A percentile compares a stretch with the other conserved stretches of the same genome.
Conservation (phyloP, 2,113 vertebrate species). For the Apodemus sylvaticus region DNA sequence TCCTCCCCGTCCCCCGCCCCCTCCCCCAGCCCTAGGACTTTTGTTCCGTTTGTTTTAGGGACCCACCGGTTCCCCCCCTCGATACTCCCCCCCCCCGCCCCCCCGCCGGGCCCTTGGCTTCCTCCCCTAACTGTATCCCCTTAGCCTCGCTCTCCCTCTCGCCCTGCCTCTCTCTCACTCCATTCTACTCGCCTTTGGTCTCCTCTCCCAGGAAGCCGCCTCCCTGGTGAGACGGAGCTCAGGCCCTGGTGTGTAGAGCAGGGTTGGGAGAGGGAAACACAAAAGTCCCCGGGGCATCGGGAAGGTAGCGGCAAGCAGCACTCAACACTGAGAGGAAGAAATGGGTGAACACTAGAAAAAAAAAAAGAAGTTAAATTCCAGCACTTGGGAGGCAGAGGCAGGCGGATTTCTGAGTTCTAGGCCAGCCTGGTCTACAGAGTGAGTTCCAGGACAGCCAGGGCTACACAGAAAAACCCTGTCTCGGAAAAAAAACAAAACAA, state of each 20-base stretch:
- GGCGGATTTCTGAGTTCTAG: no score
- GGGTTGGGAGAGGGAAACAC: not conserved
- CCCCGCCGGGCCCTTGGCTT: not conserved
- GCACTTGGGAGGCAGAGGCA: no score
- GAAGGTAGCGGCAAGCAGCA: not conserved
- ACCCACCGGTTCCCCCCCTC: no score
- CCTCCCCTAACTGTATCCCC: not conserved
- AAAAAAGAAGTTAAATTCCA: not conserved
- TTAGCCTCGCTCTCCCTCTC: not conserved
- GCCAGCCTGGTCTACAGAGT: no score
- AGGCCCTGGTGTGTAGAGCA: not conserved
- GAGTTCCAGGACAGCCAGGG: no score
- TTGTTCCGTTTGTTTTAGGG: not conserved
- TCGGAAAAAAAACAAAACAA: no score
- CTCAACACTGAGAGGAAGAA: not conserved
- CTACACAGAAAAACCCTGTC: no score
- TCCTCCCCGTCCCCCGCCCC: not conserved
- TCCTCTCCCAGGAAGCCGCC: not conserved
- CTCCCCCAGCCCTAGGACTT: not conserved
- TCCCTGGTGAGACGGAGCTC: constrained; percentile 10
- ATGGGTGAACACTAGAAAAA: not conserved
- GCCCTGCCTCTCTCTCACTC: not conserved
- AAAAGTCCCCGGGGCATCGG: not conserved
- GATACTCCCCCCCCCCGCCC: no score
- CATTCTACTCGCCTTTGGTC: constrained; percentile 1